Base-by-base conservation (phyloP, 2,113 vertebrate genomes). In the Gymnorhina tibicen region DNA sequence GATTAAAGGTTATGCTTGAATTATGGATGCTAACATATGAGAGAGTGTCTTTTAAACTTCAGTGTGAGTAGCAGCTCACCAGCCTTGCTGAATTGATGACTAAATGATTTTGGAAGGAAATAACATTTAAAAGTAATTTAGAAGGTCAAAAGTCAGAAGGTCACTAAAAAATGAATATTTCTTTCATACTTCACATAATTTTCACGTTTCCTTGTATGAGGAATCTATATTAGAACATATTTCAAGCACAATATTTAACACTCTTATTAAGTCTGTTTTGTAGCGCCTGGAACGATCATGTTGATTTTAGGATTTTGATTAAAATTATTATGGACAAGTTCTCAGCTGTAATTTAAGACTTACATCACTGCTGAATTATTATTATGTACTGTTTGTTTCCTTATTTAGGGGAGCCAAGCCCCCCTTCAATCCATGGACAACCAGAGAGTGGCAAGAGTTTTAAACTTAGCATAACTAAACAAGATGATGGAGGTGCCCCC, bases 401-500 rank as follows among this genome's bases (percentile, higher is more conserved):
- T 26, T 93, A 3, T 89, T 87, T 97, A 99, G 99, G 99, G 95
- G 99, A 99, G 82, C 99, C 99, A 26, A 99, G 99, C 82, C 99
- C 99, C 5, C 99, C 99, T 6, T 98, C 98, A 32, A 99, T 99
- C 86, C 99, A 99, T 53, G 99, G 99, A 17, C 99, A 99, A 88
- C 98, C 99, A 80, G 99, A 99, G n/a, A 98, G 98, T 82, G 99
- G 99, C 26, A 99, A 99, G 97, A 99, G 98, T 79, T 99, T 99
- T 97, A 98, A 99, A 89, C 98, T 99, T 63, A 99, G 98, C 64
- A 98, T 99, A 96, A 99, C 99, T 87, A 99, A 99, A 91, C 99
- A 99, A 94, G 99, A 99, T 49, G 99, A 99, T 39, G 99, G 99
- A 73, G 99, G 99, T 26, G 99, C 99, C 79, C 99, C 99, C 68